Conservation (phyloP, 2,888 invertebrate genomes). For the Bellardia bayeri region DNA sequence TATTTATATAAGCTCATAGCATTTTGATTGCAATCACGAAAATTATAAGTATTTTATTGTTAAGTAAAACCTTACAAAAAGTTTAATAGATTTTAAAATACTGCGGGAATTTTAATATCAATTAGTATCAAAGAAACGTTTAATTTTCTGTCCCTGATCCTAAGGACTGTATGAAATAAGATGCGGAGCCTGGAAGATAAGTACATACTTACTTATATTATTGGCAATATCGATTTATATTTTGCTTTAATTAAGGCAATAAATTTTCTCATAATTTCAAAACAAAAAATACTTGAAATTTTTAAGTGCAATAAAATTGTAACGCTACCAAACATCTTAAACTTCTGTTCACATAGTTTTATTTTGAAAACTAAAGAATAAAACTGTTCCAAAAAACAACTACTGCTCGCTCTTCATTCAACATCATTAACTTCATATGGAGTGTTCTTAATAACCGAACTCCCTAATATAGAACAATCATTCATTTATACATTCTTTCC, state of each 20-base stretch:
- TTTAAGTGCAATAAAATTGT: slow-evolving; percentile 43
- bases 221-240: too few species aligned
- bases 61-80: too few species aligned
- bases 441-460: slow-evolving; percentile 55
- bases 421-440: slow-evolving; percentile 70
- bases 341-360: slow-evolving; percentile 67
- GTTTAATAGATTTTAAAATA: too few species aligned
- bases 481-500: slow-evolving; percentile 24
- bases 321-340: slow-evolving; percentile 56
- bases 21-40: too few species aligned
- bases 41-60: too few species aligned
- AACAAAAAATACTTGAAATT: background rate
- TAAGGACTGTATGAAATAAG: too few species aligned
- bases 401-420: slow-evolving; percentile 58
- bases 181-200: too few species aligned
- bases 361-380: background rate
- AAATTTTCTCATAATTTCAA: background rate
- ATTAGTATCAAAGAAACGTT: too few species aligned
- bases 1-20: too few species aligned
- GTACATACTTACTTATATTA: too few species aligned
- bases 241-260: background rate
- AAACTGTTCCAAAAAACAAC: slow-evolving; percentile 42
- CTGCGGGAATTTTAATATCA: too few species aligned
- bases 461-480: slow-evolving; percentile 67
- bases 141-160: too few species aligned